These are phyloP conservation scores for Pipistrellus pipistrellus DNA, from an alignment of 2,797 vertebrate genomes.

Conservation along the genomic window DNA sequence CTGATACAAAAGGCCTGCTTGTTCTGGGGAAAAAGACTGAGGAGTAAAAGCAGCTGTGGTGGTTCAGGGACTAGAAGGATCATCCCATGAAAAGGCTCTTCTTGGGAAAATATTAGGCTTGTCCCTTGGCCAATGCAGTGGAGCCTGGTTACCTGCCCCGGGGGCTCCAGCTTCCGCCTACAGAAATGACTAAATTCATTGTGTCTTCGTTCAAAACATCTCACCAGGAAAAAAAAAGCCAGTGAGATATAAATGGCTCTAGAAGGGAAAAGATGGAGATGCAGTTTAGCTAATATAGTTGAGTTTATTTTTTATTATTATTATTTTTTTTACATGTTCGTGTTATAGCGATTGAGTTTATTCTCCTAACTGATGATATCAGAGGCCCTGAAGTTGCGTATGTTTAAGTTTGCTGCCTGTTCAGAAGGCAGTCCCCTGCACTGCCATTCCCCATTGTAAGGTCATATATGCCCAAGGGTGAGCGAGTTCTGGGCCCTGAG, in stretches of 20 bases:
- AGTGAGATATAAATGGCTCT: neutral
- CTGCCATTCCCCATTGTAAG: neutral
- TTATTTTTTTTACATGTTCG: neutral
- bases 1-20: slow-evolving; percentile 73
- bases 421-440: neutral
- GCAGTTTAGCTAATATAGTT: neutral
- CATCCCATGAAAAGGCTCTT: slow-evolving; percentile 75
- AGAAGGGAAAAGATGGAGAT: neutral
- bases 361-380: neutral
- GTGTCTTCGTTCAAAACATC: slow-evolving; percentile 66
- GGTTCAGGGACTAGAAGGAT: slow-evolving; percentile 70
- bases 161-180: slow-evolving; percentile 64
- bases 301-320: neutral
- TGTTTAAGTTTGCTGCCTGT: neutral
- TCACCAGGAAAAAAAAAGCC: neutral
- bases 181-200: slow-evolving; percentile 76
- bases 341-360: neutral
- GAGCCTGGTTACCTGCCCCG: slow-evolving; percentile 77
- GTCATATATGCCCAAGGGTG: neutral
- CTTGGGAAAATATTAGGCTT: slow-evolving; percentile 82
- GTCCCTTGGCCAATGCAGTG: slow-evolving; percentile 70
- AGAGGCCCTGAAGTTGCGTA: neutral
- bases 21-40: slow-evolving; percentile 68
- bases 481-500: neutral
- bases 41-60: slow-evolving; percentile 57